Evolutionary conservation across 37 sponge, comb jelly and placozoan genomes (phyloP).

Genomic region (Halisarca cf. caerulea): DNA sequence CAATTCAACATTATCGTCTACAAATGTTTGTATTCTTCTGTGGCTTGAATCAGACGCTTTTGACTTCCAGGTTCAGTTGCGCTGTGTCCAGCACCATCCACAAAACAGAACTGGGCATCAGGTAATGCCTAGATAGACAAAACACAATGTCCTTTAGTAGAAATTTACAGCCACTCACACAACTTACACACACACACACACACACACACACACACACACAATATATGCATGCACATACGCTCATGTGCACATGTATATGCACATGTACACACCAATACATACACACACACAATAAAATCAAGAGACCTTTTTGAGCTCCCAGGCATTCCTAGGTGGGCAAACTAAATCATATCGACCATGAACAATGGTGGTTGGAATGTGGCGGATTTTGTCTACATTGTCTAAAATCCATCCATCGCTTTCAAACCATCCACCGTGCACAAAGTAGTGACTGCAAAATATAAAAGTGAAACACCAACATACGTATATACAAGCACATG

Average conservation of each 20-base stretch:
- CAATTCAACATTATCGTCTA: neutral
- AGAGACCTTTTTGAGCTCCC: conserved; percentile 76
- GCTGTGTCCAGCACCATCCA: conserved; percentile 60
- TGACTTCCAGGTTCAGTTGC: conserved; percentile 26
- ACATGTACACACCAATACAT: too few species aligned
- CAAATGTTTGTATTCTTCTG: conserved; percentile 49
- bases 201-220: conserved; percentile 5
- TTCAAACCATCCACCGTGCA: conserved; percentile 64
- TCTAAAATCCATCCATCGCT: conserved; percentile 34
- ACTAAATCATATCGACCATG: conserved; percentile 75
- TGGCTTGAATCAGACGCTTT: conserved; percentile 34
- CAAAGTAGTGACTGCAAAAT: conserved; percentile 66
- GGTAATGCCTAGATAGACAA: conserved; percentile 40
- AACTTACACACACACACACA: too few species aligned
- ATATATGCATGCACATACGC: too few species aligned
- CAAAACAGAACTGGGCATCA: conserved; percentile 55
- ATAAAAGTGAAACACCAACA: neutral
- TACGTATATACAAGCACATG: too few species aligned
- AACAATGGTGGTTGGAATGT: conserved; percentile 62
- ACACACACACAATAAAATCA: too few species aligned
- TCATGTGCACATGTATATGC: too few species aligned
- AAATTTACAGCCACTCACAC: too few species aligned
- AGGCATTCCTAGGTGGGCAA: conserved; percentile 63
- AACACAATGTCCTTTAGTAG: neutral
- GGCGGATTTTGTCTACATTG: conserved; percentile 51